phyloP scores from a whole-genome alignment of 2,113 vertebrate species.

The Mormoops blainvillei region DNA sequence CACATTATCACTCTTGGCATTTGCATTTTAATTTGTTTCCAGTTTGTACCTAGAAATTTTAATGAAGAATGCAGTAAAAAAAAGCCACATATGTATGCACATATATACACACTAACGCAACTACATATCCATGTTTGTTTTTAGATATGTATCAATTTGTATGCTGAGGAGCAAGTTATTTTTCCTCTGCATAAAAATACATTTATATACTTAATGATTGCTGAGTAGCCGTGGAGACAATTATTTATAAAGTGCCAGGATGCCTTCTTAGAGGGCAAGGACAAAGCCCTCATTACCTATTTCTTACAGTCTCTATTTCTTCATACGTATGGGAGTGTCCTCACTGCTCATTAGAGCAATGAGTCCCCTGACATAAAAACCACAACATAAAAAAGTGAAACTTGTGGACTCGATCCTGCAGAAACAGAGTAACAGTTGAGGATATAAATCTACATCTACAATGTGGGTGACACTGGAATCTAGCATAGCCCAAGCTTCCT shows the following conservation, averaged over 20 bases:
- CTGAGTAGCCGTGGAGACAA: background rate
- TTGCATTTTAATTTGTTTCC: background rate
- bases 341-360: background rate
- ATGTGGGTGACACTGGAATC: background rate
- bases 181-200: background rate
- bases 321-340: background rate
- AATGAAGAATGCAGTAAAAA: background rate
- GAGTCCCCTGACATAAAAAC: background rate
- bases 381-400: background rate
- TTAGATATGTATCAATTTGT: background rate
- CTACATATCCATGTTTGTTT: background rate
- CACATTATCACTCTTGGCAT: background rate
- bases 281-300: background rate
- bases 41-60: background rate
- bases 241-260: background rate
- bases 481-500: background rate
- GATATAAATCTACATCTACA: background rate
- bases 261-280: background rate
- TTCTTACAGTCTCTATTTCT: background rate
- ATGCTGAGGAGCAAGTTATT: background rate
- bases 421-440: background rate
- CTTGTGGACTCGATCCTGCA: background rate
- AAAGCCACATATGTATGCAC: background rate
- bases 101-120: background rate
- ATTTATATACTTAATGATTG: background rate